Base-by-base conservation (phyloP, 1,140 invertebrate species). In the Fopius arisanus region DNA sequence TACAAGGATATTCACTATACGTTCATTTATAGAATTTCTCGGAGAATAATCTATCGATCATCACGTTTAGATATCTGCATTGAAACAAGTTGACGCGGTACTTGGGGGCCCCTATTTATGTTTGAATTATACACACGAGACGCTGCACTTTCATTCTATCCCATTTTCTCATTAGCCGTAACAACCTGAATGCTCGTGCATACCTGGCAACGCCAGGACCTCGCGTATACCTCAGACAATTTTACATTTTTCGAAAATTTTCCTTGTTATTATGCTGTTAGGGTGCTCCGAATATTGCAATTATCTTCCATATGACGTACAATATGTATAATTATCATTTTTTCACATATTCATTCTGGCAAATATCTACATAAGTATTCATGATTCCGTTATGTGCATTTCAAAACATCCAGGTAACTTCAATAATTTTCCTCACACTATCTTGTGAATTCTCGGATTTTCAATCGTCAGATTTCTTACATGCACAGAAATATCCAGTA, bases 1-100 rank as follows among this genome's bases (percentile, higher is more conserved):
- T 70, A 70, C 48, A 70, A 70, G 48, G 51, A 70, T 70, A 33
- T 70, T 59, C 51, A n/a, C 41, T 28, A 31, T 14, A 54, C 43
- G 19, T 54, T 31, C 43, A 54, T 69, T 54, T 31, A 48, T 31
- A 31, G 19, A 21, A 70, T 54, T 70, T 70, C 51, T 70, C 67
- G 12, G 14, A 12, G 10, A 59, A 70, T 31, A 70, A 31, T 70
- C 23, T 28, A 70, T 70, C 43, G 67, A 54, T 59, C 54, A 28
- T 14, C 21, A 31, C 16, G 51, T 70, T 16, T 59, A 59, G 54
- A 59, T 59, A 59, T 59, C 54, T 59, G 5, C 54, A 59, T 59
- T 26, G 54, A 28, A 70, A 51, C 19, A 70, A 28, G 40, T 33
- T 70, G 16, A 48, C 67, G 26, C 14, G 54, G 54, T 59, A 59